phyloP scores from a whole-genome alignment of 2,797 vertebrate species.

The Pangasius sanitwongsei region DNA sequence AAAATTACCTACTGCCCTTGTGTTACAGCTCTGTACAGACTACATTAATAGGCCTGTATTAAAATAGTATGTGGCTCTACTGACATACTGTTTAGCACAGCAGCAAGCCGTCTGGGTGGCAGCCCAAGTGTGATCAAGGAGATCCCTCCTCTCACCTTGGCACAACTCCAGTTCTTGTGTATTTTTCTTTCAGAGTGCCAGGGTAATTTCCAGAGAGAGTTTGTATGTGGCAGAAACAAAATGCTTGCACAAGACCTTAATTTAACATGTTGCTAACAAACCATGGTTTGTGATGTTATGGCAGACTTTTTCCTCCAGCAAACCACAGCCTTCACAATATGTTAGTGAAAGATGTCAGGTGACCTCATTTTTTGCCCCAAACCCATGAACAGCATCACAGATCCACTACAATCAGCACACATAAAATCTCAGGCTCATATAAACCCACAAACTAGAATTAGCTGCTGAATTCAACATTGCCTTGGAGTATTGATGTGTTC shows the following conservation, averaged over 20 bases:
- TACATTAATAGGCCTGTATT: not conserved
- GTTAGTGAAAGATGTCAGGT: slow-evolving; percentile 43
- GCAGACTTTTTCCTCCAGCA: not conserved
- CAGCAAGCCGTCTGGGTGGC: slow-evolving; percentile 15
- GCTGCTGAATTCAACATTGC: not conserved
- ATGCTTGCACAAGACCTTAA: slow-evolving; percentile 1
- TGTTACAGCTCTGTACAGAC: not conserved
- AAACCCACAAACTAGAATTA: slow-evolving; percentile 8
- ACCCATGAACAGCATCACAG: not conserved
- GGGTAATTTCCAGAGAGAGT: slow-evolving; percentile 32
- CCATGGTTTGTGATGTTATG: slow-evolving; percentile 2
- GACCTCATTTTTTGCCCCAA: slow-evolving; percentile 42
- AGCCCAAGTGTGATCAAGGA: slow-evolving; percentile 39
- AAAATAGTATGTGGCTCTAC: not conserved
- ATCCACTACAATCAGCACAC: slow-evolving; percentile 14
- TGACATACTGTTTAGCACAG: not conserved
- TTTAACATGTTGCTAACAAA: not conserved
- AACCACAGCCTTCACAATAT: slow-evolving; percentile 19
- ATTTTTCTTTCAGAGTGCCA: slow-evolving; percentile 50
- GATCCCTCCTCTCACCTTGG: slow-evolving; percentile 46
- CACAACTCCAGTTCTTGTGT: slow-evolving; percentile 56
- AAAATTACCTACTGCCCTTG: not conserved
- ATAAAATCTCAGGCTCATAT: not conserved
- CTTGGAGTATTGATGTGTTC: not conserved
- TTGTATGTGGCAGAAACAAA: slow-evolving; percentile 18